A percentile compares a stretch with the other conserved stretches of the same genome.
These are phyloP conservation scores for Oceanodroma leucorhoa DNA, from an alignment of 2,797 vertebrate species.

Conservation along the genomic window DNA sequence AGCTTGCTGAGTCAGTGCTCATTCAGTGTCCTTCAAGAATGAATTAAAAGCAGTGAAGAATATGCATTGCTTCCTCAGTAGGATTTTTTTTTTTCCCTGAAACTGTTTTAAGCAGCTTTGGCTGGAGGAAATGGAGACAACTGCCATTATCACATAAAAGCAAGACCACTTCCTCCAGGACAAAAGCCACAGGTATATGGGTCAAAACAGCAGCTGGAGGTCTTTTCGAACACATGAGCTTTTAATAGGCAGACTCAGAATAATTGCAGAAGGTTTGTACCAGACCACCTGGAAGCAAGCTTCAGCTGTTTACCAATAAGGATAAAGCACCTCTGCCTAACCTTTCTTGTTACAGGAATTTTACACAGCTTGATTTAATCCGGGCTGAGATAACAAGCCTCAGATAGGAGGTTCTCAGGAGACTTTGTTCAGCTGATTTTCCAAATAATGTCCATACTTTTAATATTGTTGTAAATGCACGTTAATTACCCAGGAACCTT, in stretches of 20 bases:
- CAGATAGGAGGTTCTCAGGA: background rate
- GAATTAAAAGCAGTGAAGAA: background rate
- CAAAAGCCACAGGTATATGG: slow-evolving; percentile 28
- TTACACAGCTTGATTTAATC: background rate
- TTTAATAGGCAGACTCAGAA: background rate
- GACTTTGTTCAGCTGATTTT: slow-evolving; percentile 5
- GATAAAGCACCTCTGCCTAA: background rate
- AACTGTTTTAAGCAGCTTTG: slow-evolving; percentile 8
- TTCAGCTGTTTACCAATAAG: slow-evolving; percentile 9
- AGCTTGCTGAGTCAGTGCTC: slow-evolving; percentile 36
- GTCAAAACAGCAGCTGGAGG: background rate
- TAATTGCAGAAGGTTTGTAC: background rate
- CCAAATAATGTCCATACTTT: background rate
- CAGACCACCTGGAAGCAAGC: background rate
- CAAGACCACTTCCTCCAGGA: slow-evolving; percentile 28
- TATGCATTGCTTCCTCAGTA: background rate
- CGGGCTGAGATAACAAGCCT: background rate
- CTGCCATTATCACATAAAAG: background rate
- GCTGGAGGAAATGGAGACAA: slow-evolving; percentile 12
- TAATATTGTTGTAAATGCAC: background rate
- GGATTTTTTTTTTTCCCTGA: background rate
- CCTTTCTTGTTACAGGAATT: background rate
- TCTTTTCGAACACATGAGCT: background rate
- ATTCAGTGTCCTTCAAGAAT: slow-evolving; percentile 9
- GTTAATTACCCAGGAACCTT: background rate